phyloP scores from a whole-genome alignment of 2,113 vertebrate species.

The Dipodomys stephensi region DNA sequence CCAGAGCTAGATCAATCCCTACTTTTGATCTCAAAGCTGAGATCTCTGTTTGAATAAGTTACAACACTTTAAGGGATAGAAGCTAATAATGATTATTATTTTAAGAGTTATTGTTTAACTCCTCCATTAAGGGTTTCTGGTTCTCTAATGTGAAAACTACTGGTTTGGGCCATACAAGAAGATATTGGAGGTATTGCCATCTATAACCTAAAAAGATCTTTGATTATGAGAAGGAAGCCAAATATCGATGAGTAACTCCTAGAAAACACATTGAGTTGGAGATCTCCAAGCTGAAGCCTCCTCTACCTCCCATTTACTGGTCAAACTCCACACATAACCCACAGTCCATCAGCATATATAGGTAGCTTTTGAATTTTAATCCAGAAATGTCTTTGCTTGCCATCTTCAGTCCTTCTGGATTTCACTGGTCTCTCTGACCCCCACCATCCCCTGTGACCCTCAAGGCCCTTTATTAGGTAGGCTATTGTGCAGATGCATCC shows the following conservation, averaged over 20 bases:
- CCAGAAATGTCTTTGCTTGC: background rate
- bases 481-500: too few species aligned
- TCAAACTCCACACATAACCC: background rate
- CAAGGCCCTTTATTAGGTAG: fast-evolving
- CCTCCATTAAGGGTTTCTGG: background rate
- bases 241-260: background rate
- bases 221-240: background rate
- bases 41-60: background rate
- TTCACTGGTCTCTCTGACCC: background rate
- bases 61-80: background rate
- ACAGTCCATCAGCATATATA: background rate
- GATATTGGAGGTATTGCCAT: background rate
- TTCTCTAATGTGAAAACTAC: background rate
- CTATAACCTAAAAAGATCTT: fast-evolving
- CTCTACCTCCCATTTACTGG: background rate
- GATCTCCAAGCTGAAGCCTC: background rate
- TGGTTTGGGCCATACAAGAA: too few species aligned
- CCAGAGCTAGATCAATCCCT: background rate
- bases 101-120: background rate
- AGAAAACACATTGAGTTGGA: background rate
- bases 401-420: background rate
- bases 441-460: background rate
- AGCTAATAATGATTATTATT: background rate
- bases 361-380: background rate
- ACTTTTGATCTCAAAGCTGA: background rate